These are phyloP conservation scores for Archips crataeganus DNA, from an alignment of 2,888 invertebrate genomes.

Conservation along the genomic window DNA sequence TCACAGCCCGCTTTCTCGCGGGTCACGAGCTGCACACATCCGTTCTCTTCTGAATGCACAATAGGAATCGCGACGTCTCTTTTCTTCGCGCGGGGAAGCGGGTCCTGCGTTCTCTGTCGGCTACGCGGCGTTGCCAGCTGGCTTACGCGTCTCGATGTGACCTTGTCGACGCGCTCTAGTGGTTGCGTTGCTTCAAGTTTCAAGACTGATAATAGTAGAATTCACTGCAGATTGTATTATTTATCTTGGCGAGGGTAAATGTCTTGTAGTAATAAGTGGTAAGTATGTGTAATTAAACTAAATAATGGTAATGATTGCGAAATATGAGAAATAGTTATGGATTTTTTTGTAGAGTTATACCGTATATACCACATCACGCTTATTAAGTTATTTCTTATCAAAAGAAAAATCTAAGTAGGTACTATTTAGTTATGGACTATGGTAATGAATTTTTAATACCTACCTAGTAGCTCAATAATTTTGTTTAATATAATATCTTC, in stretches of 20 bases:
- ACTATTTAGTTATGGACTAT: too few relatives aligned
- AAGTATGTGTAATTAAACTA: slow-evolving; percentile 6
- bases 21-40: slow-evolving; percentile 81
- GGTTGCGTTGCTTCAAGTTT: slow-evolving; percentile 55
- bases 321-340: background rate
- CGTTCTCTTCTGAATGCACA: slow-evolving; percentile 81
- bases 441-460: too few relatives aligned
- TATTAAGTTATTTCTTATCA: too few relatives aligned
- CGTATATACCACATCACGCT: too few relatives aligned
- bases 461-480: too few relatives aligned
- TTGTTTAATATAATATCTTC: too few relatives aligned
- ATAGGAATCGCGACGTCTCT: slow-evolving; percentile 67
- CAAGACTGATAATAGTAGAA: slow-evolving; percentile 60
- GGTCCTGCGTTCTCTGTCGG: slow-evolving; percentile 54
- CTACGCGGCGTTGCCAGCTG: slow-evolving; percentile 73
- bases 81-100: slow-evolving; percentile 47
- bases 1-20: slow-evolving; percentile 76
- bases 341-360: too few relatives aligned
- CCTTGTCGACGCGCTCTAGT: slow-evolving; percentile 75
- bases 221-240: slow-evolving; percentile 52
- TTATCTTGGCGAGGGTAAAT: slow-evolving; percentile 46
- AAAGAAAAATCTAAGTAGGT: too few relatives aligned
- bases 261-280: slow-evolving; percentile 11
- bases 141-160: slow-evolving; percentile 64
- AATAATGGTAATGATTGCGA: slow-evolving; percentile 1